These are phyloP conservation scores for Catharus bicknelli DNA, from an alignment of 2,113 vertebrate species.

Conservation along the genomic window DNA sequence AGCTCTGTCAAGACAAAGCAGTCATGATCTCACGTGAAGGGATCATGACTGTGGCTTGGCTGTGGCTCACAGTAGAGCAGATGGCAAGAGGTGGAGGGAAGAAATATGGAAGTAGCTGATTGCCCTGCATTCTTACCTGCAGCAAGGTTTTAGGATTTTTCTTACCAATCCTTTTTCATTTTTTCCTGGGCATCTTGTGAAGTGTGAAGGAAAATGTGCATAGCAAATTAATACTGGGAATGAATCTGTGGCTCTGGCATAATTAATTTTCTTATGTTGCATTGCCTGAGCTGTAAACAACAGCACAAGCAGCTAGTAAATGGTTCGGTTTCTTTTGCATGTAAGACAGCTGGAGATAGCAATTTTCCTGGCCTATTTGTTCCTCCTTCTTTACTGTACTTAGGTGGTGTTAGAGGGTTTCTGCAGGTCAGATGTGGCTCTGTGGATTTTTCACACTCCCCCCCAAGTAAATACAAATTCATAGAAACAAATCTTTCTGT, in stretches of 20 bases:
- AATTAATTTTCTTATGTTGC: constrained; percentile 19
- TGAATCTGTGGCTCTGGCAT: neutral
- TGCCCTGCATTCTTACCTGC: neutral
- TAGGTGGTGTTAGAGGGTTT: neutral
- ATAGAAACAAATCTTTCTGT: neutral
- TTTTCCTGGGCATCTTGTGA: neutral
- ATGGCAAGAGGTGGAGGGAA: neutral
- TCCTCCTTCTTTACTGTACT: neutral
- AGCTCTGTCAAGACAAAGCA: too few species aligned
- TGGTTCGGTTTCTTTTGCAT: neutral
- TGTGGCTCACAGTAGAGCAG: neutral
- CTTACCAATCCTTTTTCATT: neutral
- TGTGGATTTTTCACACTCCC: neutral
- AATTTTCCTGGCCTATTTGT: neutral
- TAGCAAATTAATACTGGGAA: neutral
- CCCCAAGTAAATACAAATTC: neutral
- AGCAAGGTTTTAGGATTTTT: neutral
- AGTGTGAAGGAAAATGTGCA: neutral
- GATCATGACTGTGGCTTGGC: neutral
- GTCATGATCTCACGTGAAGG: neutral
- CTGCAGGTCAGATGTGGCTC: neutral
- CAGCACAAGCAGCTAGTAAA: neutral
- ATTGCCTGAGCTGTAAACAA: neutral
- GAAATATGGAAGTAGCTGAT: neutral
- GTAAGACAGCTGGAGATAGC: neutral